Evolutionary conservation across 2,888 invertebrate species (phyloP), one percentile per base, ranked within the genome.

Genomic region (Panzeria rudis): DNA sequence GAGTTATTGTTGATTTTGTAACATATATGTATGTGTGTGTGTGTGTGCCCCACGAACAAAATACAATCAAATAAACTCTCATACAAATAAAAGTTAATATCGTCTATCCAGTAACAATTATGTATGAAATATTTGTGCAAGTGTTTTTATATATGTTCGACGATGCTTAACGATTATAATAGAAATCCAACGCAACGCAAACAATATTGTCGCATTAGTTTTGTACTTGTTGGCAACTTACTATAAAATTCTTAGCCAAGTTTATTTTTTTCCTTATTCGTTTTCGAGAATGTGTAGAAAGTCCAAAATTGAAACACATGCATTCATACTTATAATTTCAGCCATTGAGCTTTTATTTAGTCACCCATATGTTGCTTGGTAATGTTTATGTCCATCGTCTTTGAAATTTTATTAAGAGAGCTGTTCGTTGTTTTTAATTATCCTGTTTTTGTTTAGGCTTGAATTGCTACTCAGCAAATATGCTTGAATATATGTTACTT

Each of bases 131-230:
- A 29, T 66, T 41, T 44, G 59, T 35, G n/a, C 32, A 52, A 52
- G 52, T 81, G n/a, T 69, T 32, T 71, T 62, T 50, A 7, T 52
- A 50, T 50, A 52, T 79, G 50, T 20, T 77, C 29, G 47, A 38
- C 68, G 35, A 64, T 79, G 82, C 71, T 75, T 73, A 80, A 81
- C 54, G 77, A 80, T 68, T 77, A 69, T 69, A 78, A 78, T 54
- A 71, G 64, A 78, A 82, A 82, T 66, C 68, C 75, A 86, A 75
- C 64, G 56, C 76, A 84, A 86, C 83, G 56, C 85, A 81, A 81
- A 79, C 86, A 87, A 87, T 87, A 87, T 87, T 87, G 87, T 87
- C 86, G 86, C 86, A 86, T 87, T 86, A 84, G 84, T 77, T 77
- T 80, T 59, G 17, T 72, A 79, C 79, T 78, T 64, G 81, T 85